These are phyloP conservation scores for Panorpa germanica DNA, from an alignment of 2,888 invertebrate genomes.

Conservation along the genomic window DNA sequence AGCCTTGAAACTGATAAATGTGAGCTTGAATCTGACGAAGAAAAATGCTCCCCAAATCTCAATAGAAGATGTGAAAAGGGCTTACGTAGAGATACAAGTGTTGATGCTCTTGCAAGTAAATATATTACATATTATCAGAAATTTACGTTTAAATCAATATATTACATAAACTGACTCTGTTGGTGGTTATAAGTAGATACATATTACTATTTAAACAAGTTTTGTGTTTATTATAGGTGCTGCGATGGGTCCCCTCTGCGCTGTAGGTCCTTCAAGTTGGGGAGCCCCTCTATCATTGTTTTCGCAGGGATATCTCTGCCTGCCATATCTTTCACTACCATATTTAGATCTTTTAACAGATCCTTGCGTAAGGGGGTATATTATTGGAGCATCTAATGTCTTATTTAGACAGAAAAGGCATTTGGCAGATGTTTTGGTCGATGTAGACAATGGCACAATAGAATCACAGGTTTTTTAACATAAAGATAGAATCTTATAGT, in stretches of 20 bases:
- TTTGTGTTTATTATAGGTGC: conserved; percentile 14
- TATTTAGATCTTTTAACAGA: conserved; percentile 85
- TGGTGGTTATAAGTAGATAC: not conserved
- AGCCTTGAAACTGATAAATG: no score
- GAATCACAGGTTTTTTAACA: conserved; percentile 35
- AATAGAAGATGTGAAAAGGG: conserved; percentile 26
- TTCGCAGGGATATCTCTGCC: conserved; percentile 78
- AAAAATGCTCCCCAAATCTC: conserved; percentile 13
- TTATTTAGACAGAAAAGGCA: conserved; percentile 90
- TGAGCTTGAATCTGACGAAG: conserved; percentile 16
- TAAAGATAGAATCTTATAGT: not conserved
- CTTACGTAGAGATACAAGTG: conserved; percentile 51
- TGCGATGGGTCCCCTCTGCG: conserved; percentile 18
- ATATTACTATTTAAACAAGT: not conserved
- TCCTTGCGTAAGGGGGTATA: conserved; percentile 65
- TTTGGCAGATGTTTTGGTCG: conserved; percentile 80
- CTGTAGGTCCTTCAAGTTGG: conserved; percentile 32
- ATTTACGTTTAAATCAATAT: not conserved
- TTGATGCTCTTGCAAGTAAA: conserved; percentile 35
- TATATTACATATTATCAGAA: conserved; percentile 6
- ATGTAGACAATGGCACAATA: conserved; percentile 70
- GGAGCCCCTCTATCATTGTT: conserved; percentile 80
- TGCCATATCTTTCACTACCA: conserved; percentile 89
- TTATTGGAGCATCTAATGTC: conserved; percentile 97
- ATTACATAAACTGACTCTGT: not conserved